These are phyloP conservation scores for Parthenolecanium corni DNA, from an alignment of 2,888 invertebrate genomes.

Conservation along the genomic window DNA sequence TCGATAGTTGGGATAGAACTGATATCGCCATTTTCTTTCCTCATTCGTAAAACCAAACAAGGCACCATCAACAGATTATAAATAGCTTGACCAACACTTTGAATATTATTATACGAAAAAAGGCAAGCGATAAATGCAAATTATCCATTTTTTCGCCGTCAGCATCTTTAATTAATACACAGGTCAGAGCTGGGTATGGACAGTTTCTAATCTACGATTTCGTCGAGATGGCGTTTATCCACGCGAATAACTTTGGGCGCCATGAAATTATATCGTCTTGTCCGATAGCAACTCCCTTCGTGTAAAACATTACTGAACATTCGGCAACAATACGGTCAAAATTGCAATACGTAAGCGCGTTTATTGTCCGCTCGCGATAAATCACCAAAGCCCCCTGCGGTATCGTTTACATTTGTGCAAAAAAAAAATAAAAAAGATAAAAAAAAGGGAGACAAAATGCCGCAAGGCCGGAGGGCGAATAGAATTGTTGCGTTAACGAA, in stretches of 20 bases:
- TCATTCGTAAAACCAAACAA: too few species aligned
- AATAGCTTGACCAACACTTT: too few species aligned
- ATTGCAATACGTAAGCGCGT: conserved; percentile 20
- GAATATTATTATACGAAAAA: too few species aligned
- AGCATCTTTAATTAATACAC: too few species aligned
- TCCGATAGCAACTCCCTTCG: neutral
- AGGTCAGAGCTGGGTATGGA: too few species aligned
- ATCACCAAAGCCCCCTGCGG: conserved; percentile 24
- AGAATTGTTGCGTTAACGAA: neutral
- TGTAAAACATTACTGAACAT: neutral
- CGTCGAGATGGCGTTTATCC: neutral
- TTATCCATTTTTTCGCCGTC: too few species aligned
- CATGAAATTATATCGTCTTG: conserved; percentile 20
- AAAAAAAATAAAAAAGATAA: neutral
- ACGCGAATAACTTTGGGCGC: conserved; percentile 21
- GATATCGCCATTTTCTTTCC: too few species aligned
- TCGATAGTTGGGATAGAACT: too few species aligned
- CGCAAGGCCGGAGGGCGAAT: neutral
- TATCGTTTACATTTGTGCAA: conserved; percentile 20
- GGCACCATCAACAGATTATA: too few species aligned
- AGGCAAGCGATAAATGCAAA: too few species aligned
- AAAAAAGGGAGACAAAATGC: neutral
- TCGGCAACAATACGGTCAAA: conserved; percentile 9
- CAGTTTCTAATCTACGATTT: too few species aligned
- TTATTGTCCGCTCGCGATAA: conserved; percentile 26